These are phyloP conservation scores for Falco concolor DNA, from an alignment of 2,797 vertebrate genomes.

Conservation along the genomic window DNA sequence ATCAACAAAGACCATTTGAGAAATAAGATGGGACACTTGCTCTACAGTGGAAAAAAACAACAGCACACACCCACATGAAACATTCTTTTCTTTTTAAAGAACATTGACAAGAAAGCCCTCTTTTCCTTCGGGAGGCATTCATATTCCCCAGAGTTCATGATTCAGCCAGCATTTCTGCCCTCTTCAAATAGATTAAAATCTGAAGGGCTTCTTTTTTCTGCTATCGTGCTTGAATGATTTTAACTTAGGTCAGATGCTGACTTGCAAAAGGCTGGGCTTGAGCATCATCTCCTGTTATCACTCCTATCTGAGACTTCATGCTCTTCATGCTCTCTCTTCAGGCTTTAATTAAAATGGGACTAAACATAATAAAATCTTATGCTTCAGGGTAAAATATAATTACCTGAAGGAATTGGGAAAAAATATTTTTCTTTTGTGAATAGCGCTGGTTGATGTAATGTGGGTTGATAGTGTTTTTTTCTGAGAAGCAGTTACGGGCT, in stretches of 20 bases:
- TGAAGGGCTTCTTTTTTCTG: not conserved
- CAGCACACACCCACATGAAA: conserved; percentile 25
- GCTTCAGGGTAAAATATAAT: conserved; percentile 39
- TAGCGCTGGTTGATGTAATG: not conserved
- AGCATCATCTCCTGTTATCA: not conserved
- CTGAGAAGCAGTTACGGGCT: not conserved
- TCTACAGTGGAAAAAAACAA: conserved; percentile 1
- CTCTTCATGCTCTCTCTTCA: not conserved
- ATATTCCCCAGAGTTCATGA: conserved; percentile 3
- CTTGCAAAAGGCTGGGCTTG: conserved; percentile 19
- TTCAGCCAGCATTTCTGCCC: conserved; percentile 2
- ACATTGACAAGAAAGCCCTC: not conserved
- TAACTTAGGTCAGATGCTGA: conserved; percentile 35
- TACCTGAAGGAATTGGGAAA: not conserved
- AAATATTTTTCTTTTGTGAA: not conserved
- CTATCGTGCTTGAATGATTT: not conserved
- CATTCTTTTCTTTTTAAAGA: conserved; percentile 37
- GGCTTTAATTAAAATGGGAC: conserved; percentile 10
- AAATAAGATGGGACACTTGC: conserved; percentile 60
- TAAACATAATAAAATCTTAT: conserved; percentile 38
- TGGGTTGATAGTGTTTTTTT: not conserved
- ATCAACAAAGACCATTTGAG: conserved; percentile 58
- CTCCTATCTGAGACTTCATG: not conserved
- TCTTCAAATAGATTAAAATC: conserved; percentile 24
- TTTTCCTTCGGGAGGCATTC: not conserved